phyloP scores from a whole-genome alignment of 1,140 invertebrate species.

The Hylaeus volcanicus region DNA sequence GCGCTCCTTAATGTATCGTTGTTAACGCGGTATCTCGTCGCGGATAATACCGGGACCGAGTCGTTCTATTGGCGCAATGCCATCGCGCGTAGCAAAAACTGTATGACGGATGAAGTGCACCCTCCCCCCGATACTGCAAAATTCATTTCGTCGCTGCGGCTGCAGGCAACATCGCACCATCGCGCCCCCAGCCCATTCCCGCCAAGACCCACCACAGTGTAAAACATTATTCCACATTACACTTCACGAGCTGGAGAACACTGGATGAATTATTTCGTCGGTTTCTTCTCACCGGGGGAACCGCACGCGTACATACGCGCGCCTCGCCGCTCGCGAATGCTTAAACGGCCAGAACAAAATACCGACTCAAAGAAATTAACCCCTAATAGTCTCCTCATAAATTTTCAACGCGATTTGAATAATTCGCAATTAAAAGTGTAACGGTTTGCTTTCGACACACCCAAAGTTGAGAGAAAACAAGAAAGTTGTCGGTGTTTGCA shows the following conservation, averaged over 20 bases:
- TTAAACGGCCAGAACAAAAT: not conserved
- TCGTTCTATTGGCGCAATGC: constrained; percentile 47
- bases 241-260: constrained; percentile 47
- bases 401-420: not conserved
- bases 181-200: constrained; percentile 11
- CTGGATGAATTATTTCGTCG: constrained; percentile 53
- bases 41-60: constrained; percentile 25
- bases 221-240: constrained; percentile 66
- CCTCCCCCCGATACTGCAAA: constrained; percentile 50
- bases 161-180: constrained; percentile 3
- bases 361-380: not conserved
- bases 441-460: too few species aligned
- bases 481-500: too few species aligned
- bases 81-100: constrained; percentile 42
- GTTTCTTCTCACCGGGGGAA: constrained; percentile 36
- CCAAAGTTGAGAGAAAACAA: too few species aligned
- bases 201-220: constrained; percentile 41
- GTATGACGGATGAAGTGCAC: constrained; percentile 53
- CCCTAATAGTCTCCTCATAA: not conserved
- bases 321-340: not conserved
- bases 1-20: constrained; percentile 22
- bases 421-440: too few species aligned
- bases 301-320: not conserved
- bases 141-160: constrained; percentile 52
- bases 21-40: constrained; percentile 35